Evolutionary conservation across 2,888 invertebrate species (phyloP).

Genomic region (Drosophila picticornis): DNA sequence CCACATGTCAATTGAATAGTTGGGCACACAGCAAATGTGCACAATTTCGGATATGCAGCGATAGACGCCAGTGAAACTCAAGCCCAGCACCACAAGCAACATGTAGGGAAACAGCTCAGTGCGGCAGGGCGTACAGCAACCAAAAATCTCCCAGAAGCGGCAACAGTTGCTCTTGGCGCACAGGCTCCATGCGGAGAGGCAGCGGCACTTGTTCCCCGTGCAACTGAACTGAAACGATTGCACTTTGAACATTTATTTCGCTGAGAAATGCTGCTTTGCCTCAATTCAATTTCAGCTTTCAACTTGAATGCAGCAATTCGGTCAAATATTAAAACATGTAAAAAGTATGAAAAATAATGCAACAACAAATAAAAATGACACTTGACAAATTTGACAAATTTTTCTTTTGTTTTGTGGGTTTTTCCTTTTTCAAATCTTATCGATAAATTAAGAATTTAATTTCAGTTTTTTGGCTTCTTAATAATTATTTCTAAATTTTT

Average conservation of each 20-base stretch:
- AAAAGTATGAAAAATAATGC: neutral
- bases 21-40: neutral
- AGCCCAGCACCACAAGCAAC: slow-evolving; percentile 34
- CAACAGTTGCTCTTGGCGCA: slow-evolving; percentile 1
- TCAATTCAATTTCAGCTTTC: neutral
- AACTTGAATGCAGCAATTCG: neutral
- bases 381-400: neutral
- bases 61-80: slow-evolving; percentile 25
- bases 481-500: neutral
- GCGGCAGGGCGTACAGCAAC: slow-evolving; percentile 9
- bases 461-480: neutral
- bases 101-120: slow-evolving; percentile 40
- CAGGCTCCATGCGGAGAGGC: slow-evolving; percentile 37
- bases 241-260: slow-evolving; percentile 28
- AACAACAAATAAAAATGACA: neutral
- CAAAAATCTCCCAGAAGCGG: neutral
- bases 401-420: neutral
- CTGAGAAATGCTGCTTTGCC: too few relatives aligned
- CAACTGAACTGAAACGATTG: neutral
- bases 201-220: neutral
- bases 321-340: neutral
- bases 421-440: neutral
- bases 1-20: slow-evolving; percentile 12
- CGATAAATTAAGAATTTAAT: neutral
- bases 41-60: slow-evolving; percentile 21